Evolutionary conservation across 2,113 vertebrate genomes (phyloP).

Genomic region (Pteropus alecto): DNA sequence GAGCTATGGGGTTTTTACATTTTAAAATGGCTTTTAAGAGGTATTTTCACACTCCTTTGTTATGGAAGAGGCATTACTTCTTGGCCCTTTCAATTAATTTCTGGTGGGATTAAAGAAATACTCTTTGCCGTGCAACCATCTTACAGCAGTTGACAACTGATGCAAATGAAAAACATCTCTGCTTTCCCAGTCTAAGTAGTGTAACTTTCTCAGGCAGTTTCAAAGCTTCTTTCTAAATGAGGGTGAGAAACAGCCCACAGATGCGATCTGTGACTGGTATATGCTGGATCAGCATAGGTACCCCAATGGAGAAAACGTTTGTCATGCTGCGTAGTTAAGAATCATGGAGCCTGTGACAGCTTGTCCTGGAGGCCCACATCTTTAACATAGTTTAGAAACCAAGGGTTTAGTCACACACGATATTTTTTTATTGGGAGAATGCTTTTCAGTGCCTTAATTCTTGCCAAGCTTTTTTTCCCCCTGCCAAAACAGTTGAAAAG

Average conservation of each 20-base stretch:
- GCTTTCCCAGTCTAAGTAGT: not conserved
- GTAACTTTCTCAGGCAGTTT: not conserved
- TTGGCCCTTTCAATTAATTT: not conserved
- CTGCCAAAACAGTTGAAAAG: slow-evolving; percentile 1
- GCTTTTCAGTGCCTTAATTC: slow-evolving; percentile 32
- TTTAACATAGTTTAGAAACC: slow-evolving; percentile 11
- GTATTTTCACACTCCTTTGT: not conserved
- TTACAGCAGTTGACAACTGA: not conserved
- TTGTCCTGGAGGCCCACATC: not conserved
- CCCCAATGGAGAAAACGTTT: not conserved
- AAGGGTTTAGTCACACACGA: not conserved
- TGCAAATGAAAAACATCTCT: not conserved
- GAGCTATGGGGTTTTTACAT: not conserved
- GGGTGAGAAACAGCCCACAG: not conserved
- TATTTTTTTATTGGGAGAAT: slow-evolving; percentile 10
- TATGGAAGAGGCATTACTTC: not conserved
- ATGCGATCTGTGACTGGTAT: not conserved
- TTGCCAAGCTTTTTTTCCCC: not conserved
- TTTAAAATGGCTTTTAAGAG: not conserved
- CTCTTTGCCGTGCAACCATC: not conserved
- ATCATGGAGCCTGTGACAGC: not conserved
- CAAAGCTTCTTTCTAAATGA: not conserved
- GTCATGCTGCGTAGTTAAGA: not conserved
- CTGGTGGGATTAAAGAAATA: not conserved
- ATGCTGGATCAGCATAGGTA: not conserved